Evolutionary conservation across 1,140 invertebrate genomes (phyloP), one percentile per base, ranked within the genome.

Genomic region (Onthophagus taurus): DNA sequence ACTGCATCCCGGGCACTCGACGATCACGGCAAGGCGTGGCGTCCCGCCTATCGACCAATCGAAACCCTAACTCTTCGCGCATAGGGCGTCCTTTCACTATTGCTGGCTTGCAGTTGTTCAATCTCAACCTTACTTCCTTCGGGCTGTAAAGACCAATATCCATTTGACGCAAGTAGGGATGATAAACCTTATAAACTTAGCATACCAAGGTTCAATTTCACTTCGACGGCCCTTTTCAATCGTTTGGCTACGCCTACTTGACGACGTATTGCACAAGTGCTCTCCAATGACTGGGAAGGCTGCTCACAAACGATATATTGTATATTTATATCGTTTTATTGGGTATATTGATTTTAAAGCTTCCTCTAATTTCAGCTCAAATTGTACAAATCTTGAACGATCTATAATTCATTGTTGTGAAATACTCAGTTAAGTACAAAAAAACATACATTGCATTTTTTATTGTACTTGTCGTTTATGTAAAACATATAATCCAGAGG

Each of bases 261-360:
- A 24, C 30, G 37, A 44, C 46, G 34, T 44, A 48, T 44, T 48
- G 37, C 45, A 47, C 37, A 42, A 47, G 45, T 47, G 38, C 45
- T 39, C 39, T 44, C 36, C 24, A 48, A 42, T 42, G 49, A 56
- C 50, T 51, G 45, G 54, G 50, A 50, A 30, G 31, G 50, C 47
- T 45, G 48, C 52, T 51, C 39, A 55, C 50, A 52, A 42, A 50
- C n/a, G n/a, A n/a, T 54, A 60, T 58, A 59, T 58, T 59, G 58
- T 60, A 53, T 59, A 58, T 62, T 62, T 62, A 58, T 62, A 60
- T 60, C 50, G 56, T 63, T 61, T 63, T 61, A 63, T 63, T 63
- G 59, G 60, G 60, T 51, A 55, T 60, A 63, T 63, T 60, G 59
- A 63, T 63, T 56, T 55, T 45, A 46, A 44, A n/a, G n/a, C n/a